Conservation (phyloP, 2,797 vertebrate species). For the Hemitrygon akajei region DNA sequence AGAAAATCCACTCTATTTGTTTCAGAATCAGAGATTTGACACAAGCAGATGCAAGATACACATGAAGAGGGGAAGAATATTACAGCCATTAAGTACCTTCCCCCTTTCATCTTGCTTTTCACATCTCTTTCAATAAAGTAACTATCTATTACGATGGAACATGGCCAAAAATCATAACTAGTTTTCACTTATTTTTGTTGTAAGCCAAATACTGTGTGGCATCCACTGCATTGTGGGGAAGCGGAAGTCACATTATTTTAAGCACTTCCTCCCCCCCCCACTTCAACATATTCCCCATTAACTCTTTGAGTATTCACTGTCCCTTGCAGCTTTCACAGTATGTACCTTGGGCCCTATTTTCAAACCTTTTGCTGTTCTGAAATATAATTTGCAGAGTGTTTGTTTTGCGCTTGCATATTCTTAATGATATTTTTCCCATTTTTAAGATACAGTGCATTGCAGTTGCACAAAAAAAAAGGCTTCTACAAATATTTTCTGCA, state of each 20-base stretch:
- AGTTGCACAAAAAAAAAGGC: conserved; percentile 32
- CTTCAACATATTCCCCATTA: not conserved
- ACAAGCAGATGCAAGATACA: conserved; percentile 27
- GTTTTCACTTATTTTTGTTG: conserved; percentile 3
- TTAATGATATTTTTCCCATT: not conserved
- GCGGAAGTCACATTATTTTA: conserved; percentile 3
- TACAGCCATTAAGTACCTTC: not conserved
- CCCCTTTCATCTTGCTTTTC: conserved; percentile 21
- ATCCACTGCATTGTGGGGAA: not conserved
- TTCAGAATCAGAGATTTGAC: not conserved
- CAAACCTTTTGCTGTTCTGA: conserved; percentile 29
- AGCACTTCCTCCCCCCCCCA: conserved; percentile 9
- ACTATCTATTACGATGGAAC: not conserved
- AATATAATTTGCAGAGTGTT: conserved; percentile 22
- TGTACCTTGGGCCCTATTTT: conserved; percentile 31
- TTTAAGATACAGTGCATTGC: not conserved
- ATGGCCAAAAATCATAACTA: not conserved
- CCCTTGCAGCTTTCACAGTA: conserved; percentile 21
- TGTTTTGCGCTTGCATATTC: conserved; percentile 16
- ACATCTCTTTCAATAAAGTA: conserved; percentile 18
- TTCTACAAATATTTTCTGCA: conserved; percentile 31
- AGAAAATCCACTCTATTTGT: not conserved
- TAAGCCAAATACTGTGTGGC: not conserved
- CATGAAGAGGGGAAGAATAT: not conserved
- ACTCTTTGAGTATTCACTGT: conserved; percentile 28